These are phyloP conservation scores for Beris morrisii DNA, from an alignment of 2,888 invertebrate species.

Conservation along the genomic window DNA sequence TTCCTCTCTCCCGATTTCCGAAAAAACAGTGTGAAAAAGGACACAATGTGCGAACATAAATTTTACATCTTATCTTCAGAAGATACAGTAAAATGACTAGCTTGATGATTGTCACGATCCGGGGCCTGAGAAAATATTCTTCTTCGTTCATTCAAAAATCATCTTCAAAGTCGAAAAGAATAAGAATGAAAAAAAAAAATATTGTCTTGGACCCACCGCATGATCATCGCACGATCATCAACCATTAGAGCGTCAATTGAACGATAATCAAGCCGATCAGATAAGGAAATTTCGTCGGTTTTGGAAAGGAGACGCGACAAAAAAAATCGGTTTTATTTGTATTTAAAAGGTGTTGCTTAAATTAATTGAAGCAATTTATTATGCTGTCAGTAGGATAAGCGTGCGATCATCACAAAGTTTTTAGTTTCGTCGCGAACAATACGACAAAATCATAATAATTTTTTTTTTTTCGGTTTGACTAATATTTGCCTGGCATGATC, in stretches of 20 bases:
- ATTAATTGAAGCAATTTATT: conserved; percentile 30
- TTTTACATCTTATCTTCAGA: conserved; percentile 27
- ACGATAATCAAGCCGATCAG: conserved; percentile 27
- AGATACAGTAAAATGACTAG: conserved; percentile 9
- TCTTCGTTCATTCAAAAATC: neutral
- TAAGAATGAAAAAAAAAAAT: neutral
- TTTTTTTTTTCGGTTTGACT: no score
- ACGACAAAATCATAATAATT: no score
- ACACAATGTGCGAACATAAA: conserved; percentile 35
- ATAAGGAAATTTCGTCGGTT: conserved; percentile 18
- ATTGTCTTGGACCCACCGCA: conserved; percentile 4
- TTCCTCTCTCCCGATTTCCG: neutral
- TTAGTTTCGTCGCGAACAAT: no score
- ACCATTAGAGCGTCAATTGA: conserved; percentile 32
- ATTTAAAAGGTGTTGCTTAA: conserved; percentile 24
- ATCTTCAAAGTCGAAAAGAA: no score
- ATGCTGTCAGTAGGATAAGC: conserved; percentile 27
- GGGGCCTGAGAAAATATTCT: conserved; percentile 1
- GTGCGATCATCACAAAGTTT: no score
- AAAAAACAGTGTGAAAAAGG: conserved; percentile 27
- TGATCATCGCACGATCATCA: conserved; percentile 29
- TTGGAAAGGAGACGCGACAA: neutral
- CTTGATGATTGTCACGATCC: conserved; percentile 12
- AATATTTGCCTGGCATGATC: no score
- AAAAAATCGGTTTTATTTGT: conserved; percentile 5